Evolutionary conservation across 2,113 vertebrate species (phyloP).

Genomic region (Cololabis saira): DNA sequence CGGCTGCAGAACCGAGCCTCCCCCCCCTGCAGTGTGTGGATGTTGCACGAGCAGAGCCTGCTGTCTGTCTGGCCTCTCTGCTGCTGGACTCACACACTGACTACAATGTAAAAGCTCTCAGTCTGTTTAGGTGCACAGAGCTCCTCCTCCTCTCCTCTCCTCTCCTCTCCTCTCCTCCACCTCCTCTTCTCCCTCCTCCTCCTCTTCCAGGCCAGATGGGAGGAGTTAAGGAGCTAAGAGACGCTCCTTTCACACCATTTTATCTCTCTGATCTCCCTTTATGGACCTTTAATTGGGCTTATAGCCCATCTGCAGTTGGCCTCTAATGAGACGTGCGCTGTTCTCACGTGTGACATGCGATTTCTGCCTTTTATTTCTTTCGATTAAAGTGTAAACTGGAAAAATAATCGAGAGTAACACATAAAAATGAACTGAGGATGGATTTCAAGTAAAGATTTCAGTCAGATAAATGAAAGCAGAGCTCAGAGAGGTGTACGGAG

Average conservation of each 20-base stretch:
- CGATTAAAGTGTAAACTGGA: background rate
- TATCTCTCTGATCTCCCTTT: conserved; percentile 47
- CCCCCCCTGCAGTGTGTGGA: background rate
- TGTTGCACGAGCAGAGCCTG: conserved; percentile 9
- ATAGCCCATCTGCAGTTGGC: conserved; percentile 22
- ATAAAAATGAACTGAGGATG: background rate
- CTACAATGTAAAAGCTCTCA: conserved; percentile 71
- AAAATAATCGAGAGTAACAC: background rate
- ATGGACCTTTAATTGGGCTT: conserved; percentile 35
- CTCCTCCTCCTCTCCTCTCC: conserved; percentile 71
- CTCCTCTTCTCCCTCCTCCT: conserved; percentile 11
- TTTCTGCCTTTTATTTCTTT: background rate
- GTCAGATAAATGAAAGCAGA: conserved; percentile 1
- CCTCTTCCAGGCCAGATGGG: conserved; percentile 48
- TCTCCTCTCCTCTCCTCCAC: conserved; percentile 30
- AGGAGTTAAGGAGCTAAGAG: conserved; percentile 68
- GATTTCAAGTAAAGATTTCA: background rate
- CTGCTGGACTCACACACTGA: conserved; percentile 72
- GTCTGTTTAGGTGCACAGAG: conserved; percentile 79
- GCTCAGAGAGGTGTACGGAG: background rate
- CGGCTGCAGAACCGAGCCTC: conserved; percentile 7
- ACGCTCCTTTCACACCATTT: conserved; percentile 49
- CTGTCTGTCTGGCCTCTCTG: conserved; percentile 10
- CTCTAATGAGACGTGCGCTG: conserved; percentile 2
- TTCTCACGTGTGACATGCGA: background rate